Evolutionary conservation across 1,140 invertebrate genomes (phyloP), one percentile per base, ranked within the genome.

Genomic region (Oryzaephilus surinamensis): DNA sequence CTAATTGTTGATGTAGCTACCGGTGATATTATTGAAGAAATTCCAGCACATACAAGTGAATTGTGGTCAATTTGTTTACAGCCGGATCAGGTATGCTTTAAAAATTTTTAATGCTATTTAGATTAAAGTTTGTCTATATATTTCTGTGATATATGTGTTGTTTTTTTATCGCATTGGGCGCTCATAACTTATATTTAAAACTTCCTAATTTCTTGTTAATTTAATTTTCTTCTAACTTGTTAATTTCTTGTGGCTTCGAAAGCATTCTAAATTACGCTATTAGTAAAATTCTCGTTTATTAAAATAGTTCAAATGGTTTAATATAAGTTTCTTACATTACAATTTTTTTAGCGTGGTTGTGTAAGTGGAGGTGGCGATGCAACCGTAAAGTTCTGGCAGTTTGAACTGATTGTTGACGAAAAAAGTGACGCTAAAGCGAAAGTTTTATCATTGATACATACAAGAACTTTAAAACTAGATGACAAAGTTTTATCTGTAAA

Each of bases 361-460:
- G 78, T 82, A 4, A 82, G 84, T 32, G 91, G 90, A 7, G 79
- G 91, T 30, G 81, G 79, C 8, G 95, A 99, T 61, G 79, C 85
- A 48, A 84, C 80, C 0, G 81, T 97, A 0, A 95, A 94, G 61
- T 82, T 97, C 58, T 99, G 94, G 94, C 76, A 82, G 42, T 96
- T 94, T 65, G 87, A 96, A 61, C 63, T 96, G 0, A 72, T 88
- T 16, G 55, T 68, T n/a, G 77, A 81, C 57, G 48, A 69, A 2
- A 61, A 72, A n/a, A 71, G 64, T 41, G 64, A 74, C 41, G 70
- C 63, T 5, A 73, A 73, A 58, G 69, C 71, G 1, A 73, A 71
- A 72, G 76, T 86, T 3, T 63, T 96, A 4, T 89, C 86, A 0
- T 58, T 95, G 12, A 57, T 84, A 1, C 86, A 93, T 52, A 76